These are phyloP conservation scores for Morone chrysops DNA, from an alignment of 2,113 vertebrate genomes.

Conservation along the genomic window DNA sequence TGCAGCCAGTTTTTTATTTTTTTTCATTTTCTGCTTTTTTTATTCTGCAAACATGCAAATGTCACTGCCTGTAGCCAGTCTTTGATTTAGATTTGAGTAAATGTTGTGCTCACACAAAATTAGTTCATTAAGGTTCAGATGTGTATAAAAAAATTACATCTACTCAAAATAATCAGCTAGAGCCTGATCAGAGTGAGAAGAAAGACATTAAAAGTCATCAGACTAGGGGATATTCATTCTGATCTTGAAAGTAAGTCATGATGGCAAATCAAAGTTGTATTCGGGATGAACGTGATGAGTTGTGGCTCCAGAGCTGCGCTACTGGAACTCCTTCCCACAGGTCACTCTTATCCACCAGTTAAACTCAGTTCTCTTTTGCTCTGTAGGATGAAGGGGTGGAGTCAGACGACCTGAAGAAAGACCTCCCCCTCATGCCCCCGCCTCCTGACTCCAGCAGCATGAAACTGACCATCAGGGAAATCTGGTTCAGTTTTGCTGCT, in stretches of 20 bases:
- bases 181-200: background rate
- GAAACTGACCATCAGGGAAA: slow-evolving; percentile 97
- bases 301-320: background rate
- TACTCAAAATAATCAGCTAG: background rate
- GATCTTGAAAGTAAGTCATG: background rate
- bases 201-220: background rate
- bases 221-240: background rate
- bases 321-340: too few relatives aligned
- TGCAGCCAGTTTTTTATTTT: too few relatives aligned
- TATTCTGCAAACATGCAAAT: background rate
- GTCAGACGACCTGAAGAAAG: slow-evolving; percentile 98
- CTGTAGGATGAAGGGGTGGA: slow-evolving; percentile 97
- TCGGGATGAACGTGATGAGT: background rate
- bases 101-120: background rate
- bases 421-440: slow-evolving; percentile 95
- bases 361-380: background rate
- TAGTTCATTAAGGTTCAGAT: background rate
- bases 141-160: background rate
- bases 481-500: slow-evolving; percentile 99
- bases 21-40: background rate
- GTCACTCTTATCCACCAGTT: background rate
- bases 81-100: background rate
- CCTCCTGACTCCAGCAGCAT: slow-evolving; percentile 99
- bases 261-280: background rate
- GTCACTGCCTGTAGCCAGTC: background rate